Percentiles rank a stretch among this genome's conserved stretches.
Evolutionary conservation across 2,888 invertebrate genomes (phyloP).

Genomic region (Ypsolopha sequella): DNA sequence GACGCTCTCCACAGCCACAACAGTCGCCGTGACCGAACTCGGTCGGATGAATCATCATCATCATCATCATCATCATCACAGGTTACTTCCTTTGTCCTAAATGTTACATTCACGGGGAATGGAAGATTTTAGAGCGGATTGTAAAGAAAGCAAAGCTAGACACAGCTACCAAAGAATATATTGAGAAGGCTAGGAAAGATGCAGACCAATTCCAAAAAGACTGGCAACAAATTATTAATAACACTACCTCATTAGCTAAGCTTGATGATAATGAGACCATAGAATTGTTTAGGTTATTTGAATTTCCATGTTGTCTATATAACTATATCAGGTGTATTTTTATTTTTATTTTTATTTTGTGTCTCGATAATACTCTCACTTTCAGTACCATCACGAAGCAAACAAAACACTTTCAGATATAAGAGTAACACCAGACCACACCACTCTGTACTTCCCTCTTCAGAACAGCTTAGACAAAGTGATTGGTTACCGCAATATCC

Average conservation of each 20-base stretch:
- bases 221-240: conserved; percentile 54
- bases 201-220: conserved; percentile 46
- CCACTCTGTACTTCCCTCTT: conserved; percentile 76
- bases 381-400: conserved; percentile 50
- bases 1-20: no score
- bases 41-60: no score
- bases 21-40: no score
- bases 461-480: conserved; percentile 70
- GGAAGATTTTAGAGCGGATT: conserved; percentile 70
- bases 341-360: conserved; percentile 15
- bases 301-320: conserved; percentile 44
- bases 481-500: conserved; percentile 75
- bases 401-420: conserved; percentile 66
- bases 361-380: no score
- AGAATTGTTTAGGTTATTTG: conserved; percentile 65
- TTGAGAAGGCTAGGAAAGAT: conserved; percentile 36
- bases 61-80: no score
- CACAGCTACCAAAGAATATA: conserved; percentile 36
- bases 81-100: conserved; percentile 76
- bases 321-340: no score
- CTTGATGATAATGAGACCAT: conserved; percentile 50
- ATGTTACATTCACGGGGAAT: conserved; percentile 76
- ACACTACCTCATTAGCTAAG: conserved; percentile 47
- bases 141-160: conserved; percentile 53
- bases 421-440: conserved; percentile 60